Evolutionary conservation across 2,888 invertebrate genomes (phyloP), one percentile per base, ranked within the genome.

Genomic region (Ophioninae sp.): DNA sequence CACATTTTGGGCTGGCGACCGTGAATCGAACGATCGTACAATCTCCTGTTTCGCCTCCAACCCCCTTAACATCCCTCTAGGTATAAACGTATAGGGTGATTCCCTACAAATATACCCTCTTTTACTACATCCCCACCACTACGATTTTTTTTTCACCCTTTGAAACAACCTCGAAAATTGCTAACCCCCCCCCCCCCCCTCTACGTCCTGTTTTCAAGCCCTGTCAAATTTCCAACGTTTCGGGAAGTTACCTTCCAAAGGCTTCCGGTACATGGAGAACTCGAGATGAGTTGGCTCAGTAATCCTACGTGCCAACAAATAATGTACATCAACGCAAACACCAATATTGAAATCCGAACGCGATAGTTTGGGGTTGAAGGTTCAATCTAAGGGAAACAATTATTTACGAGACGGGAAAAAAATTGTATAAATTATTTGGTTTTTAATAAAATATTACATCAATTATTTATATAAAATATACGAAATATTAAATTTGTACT

Each of bases 1-100:
- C 85, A 86, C 83, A 87, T 85, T 82, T 83, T 82, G 61, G 75
- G 67, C 22, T 56, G 17, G 51, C 79, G 76, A 81, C 84, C 76
- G 61, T 68, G 63, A 65, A 74, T 74, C 77, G 68, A 74, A 79
- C 82, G 83, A 82, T 84, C 83, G 83, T 68, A 83, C 82, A 84
- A 81, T 85, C 79, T 79, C 82, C 72, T 37, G 79, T 80, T 80
- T 65, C 44, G 39, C 56, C 59, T 59, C 41, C 41, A 20, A 22
- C 72, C 17, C 20, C 51, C 51, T 17, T 10, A 0, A 13, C 51
- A 17, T 13, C 0, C 51, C 51, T 13, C 17, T 51, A 17, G 6
- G 8, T 51, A 61, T 37, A 39, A 37, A 23, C n/a, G 8, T 44
- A 41, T 61, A 20, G 41, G 41, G 6, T 9, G 8, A 41, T 63